Evolutionary conservation across 2,113 vertebrate species (phyloP), one percentile per base, ranked within the genome.

Genomic region (Pteronura brasiliensis): DNA sequence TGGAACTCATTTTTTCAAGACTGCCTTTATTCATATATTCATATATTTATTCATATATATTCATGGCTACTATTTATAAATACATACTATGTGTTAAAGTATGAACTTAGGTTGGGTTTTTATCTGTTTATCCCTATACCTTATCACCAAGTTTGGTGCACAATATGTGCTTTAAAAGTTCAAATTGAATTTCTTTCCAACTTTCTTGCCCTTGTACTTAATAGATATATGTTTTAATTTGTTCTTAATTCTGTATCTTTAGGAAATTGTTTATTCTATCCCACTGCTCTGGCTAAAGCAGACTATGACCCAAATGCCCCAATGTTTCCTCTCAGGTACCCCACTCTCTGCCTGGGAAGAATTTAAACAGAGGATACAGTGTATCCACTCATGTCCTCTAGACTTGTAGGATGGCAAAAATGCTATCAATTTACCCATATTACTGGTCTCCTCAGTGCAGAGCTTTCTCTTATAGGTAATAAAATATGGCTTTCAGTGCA

Each of bases 401-500:
- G 23, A 87, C 21, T 52, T 79, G 8, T 49, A 81, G 29, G 11
- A 86, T 80, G 23, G 39, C 42, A 89, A 95, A 97, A 92, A 34
- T 96, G 65, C 61, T 93, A 79, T 83, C 79, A 61, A 76, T 97
- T 97, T 93, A 55, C 67, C 47, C 27, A 31, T 34, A 76, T 47
- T 82, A 82, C 65, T 85, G n/a, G 39, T 93, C 49, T 94, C 69
- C 18, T 76, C 34, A 47, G 34, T 3, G 10, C 79, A 83, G 55
- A 80, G 31, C 67, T 97, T 95, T 90, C 77, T 89, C 42, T 88
- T 81, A 95, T 79, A 67, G 95, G 84, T 79, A 97, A 98, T 98
- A 98, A 98, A 98, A 97, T 98, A 96, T 81, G 95, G 74, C 94
- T 97, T 98, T 97, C 93, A 79, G 42, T 93, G 92, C 92, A 97